Percentiles rank a stretch among this genome's conserved stretches.
These are phyloP conservation scores for Actinia equina DNA, from an alignment of 64 coral and sea anemone genomes.

Conservation along the genomic window DNA sequence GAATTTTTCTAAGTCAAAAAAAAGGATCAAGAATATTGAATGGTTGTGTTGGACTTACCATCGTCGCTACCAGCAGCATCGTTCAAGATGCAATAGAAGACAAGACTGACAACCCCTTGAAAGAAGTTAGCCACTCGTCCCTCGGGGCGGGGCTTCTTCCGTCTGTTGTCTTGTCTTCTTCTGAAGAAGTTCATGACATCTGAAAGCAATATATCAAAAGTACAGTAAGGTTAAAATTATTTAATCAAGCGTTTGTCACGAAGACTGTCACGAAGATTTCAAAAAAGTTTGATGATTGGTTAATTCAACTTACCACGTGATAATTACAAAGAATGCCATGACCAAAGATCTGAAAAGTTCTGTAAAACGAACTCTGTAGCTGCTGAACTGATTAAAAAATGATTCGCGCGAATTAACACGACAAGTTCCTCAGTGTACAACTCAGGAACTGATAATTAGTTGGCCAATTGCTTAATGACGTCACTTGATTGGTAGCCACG, in stretches of 20 bases:
- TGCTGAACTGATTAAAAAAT: not conserved
- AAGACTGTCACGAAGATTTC: too few species aligned
- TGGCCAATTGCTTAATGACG: not conserved
- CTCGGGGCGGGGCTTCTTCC: not conserved
- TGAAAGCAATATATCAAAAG: not conserved
- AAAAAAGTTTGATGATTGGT: not conserved
- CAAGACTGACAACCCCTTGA: not conserved
- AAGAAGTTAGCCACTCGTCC: too few species aligned
- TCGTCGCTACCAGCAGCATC: not conserved
- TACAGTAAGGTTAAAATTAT: too few species aligned
- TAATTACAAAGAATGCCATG: not conserved
- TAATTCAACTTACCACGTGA: not conserved
- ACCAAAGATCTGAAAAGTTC: not conserved
- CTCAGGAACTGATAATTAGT: not conserved
- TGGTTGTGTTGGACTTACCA: not conserved
- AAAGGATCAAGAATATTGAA: not conserved
- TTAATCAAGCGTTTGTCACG: too few species aligned
- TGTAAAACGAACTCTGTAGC: not conserved
- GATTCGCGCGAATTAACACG: not conserved
- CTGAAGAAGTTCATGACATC: not conserved
- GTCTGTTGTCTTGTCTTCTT: not conserved
- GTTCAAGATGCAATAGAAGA: not conserved
- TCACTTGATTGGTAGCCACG: not conserved
- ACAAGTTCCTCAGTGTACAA: not conserved
- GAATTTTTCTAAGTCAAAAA: not conserved